Base-by-base conservation (phyloP, 2,797 vertebrate species). In the Sebastes hubbsi region DNA sequence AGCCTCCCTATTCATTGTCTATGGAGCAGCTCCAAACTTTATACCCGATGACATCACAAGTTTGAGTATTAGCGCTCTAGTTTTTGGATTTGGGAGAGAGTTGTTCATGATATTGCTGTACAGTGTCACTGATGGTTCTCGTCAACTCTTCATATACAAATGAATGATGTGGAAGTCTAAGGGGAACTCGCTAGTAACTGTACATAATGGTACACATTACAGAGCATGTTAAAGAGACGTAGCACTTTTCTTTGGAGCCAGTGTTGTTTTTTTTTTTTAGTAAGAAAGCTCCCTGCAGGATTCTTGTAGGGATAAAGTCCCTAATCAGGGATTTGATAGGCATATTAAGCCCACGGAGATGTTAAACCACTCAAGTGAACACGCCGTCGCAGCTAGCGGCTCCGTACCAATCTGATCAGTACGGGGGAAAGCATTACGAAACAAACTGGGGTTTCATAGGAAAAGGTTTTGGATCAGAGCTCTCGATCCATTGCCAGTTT, bases 351-450 rank as follows among this genome's bases (percentile, higher is more conserved):
- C 85, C 82, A 85, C 83, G 60, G 85, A 90, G 84, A 91, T 87
- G 81, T 89, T 87, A 87, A 94, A 94, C 90, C 89, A 92, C 92
- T 93, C 84, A 27, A 91, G 91, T 78, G 82, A 93, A 90, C 85
- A 85, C 13, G 76, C 73, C 67, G 90, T 82, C 85, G 85, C 80
- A 82, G 79, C 89, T 58, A 69, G 61, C 78, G 84, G 72, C 83
- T 82, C 72, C 5, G 29, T 25, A 89, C 72, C 81, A 72, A 76
- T 87, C 71, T 75, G 87, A 86, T 86, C 80, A 69, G 73, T 25
- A 30, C 16, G 22, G 46, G 38, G 42, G 68, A 82, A 75, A 69
- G 66, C 70, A 42, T 91, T 83, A 80, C 14, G 27, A 85, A 92
- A 88, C 65, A 49, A 72, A 63, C 65, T 22, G 20, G 59, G 68